Evolutionary conservation across 64 coral and sea anemone species (phyloP), one percentile per base, ranked within the genome.

Genomic region (Montipora cactus): DNA sequence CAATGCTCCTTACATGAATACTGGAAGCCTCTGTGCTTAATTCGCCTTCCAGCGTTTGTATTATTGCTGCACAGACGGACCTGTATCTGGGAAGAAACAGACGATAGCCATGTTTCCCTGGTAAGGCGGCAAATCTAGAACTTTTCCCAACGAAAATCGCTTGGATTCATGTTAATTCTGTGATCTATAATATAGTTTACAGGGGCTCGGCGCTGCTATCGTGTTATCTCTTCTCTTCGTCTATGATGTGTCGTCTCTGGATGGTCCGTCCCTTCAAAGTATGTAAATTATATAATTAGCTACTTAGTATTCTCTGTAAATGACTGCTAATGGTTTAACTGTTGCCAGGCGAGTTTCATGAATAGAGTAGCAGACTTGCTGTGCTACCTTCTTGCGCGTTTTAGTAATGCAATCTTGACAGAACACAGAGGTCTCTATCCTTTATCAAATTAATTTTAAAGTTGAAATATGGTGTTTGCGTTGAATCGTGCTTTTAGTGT

Each of bases 11-110:
- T 72, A 86, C n/a, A 86, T 86, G 47, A 86, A 2, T 21, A 87
- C 74, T 87, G 73, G 79, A 85, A n/a, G 1, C 62, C 92, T 88
- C 83, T 93, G 79, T 91, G 91, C 68, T 81, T 44, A 78, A 88
- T 55, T 81, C 84, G 48, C 74, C 49, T 88, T 87, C 18, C 46
- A 75, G 67, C 76, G 75, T 64, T 75, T 84, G 87, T 88, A 88
- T 47, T 58, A 93, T 93, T 93, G 83, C 64, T 88, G 92, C 76
- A 88, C 49, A 73, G 9, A 53, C 80, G 79, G 92, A 44, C 77
- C 80, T 67, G 84, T 88, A 88, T 66, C 92, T 88, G 92, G 92
- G 92, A 83, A 75, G 92, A 88, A 93, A 93, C 77, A 78, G 47
- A 87, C 83, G 91, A 73, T 82, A 88, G 77, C 73, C 16, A 93